Evolutionary conservation across 2,888 invertebrate genomes (phyloP).

Genomic region (Tetragnatha montana): DNA sequence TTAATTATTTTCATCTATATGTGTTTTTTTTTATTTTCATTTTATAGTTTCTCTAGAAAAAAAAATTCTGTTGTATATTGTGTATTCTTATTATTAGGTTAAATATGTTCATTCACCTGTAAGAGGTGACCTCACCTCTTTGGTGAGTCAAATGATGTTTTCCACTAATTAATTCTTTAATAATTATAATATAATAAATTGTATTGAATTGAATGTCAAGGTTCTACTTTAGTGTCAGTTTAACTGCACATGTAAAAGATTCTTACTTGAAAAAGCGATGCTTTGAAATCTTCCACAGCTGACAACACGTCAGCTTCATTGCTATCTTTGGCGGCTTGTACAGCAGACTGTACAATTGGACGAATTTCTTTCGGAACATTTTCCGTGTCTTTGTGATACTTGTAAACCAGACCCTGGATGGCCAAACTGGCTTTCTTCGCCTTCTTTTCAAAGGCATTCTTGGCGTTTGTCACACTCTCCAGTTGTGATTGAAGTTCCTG

Average conservation of each 20-base stretch:
- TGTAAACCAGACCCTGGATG: conserved; percentile 53
- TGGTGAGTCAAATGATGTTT: no score
- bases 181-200: neutral
- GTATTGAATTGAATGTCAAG: neutral
- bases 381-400: conserved; percentile 50
- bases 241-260: neutral
- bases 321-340: conserved; percentile 49
- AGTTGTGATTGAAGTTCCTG: conserved; percentile 31
- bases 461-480: conserved; percentile 20
- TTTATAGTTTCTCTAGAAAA: no score
- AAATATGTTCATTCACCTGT: no score
- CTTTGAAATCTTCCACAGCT: conserved; percentile 36
- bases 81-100: no score
- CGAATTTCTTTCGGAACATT: conserved; percentile 43
- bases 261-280: conserved; percentile 46
- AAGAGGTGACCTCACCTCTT: no score
- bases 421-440: conserved; percentile 35
- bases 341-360: conserved; percentile 35
- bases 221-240: no score
- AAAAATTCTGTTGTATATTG: no score
- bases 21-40: no score
- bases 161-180: neutral
- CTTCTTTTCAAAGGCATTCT: conserved; percentile 39
- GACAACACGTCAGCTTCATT: conserved; percentile 18
- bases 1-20: no score